Percentiles rank a stretch among this genome's conserved stretches.
phyloP scores from a whole-genome alignment of 2,888 invertebrate species.

The Polymixis flavicincta region DNA sequence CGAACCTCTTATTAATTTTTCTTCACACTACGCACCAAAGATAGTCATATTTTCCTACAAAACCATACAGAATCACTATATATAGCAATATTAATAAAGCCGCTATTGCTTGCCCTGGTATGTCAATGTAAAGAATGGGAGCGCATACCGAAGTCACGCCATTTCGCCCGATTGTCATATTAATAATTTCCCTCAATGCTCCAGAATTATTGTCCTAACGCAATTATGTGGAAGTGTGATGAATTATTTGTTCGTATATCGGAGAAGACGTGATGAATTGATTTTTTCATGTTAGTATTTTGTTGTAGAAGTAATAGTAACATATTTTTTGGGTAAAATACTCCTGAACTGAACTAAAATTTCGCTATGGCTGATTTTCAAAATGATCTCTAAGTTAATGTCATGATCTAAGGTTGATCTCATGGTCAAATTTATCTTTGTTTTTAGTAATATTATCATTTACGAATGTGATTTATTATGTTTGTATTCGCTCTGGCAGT shows the following conservation, averaged over 20 bases:
- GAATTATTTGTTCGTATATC: constrained; percentile 28
- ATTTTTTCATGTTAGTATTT: constrained; percentile 11
- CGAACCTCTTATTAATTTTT: neutral
- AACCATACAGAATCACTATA: constrained; percentile 24
- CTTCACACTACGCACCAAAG: neutral
- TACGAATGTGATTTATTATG: too few species aligned
- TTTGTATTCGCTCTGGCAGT: neutral
- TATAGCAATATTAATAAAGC: constrained; percentile 69
- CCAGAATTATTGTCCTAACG: constrained; percentile 58
- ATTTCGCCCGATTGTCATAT: constrained; percentile 67
- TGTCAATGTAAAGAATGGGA: constrained; percentile 80
- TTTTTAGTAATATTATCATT: neutral
- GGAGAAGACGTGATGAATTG: neutral
- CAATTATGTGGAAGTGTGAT: constrained; percentile 54
- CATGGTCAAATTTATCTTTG: too few species aligned
- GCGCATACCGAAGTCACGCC: constrained; percentile 79
- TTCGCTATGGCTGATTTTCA: neutral
- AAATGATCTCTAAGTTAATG: too few species aligned
- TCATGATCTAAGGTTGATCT: too few species aligned
- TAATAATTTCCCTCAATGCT: constrained; percentile 75
- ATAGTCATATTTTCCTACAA: constrained; percentile 8
- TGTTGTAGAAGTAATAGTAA: neutral
- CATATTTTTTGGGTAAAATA: neutral
- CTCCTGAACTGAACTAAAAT: neutral
- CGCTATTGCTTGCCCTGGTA: constrained; percentile 62